Conservation (phyloP, 2,797 vertebrate species). For the Onychomys leucogaster region DNA sequence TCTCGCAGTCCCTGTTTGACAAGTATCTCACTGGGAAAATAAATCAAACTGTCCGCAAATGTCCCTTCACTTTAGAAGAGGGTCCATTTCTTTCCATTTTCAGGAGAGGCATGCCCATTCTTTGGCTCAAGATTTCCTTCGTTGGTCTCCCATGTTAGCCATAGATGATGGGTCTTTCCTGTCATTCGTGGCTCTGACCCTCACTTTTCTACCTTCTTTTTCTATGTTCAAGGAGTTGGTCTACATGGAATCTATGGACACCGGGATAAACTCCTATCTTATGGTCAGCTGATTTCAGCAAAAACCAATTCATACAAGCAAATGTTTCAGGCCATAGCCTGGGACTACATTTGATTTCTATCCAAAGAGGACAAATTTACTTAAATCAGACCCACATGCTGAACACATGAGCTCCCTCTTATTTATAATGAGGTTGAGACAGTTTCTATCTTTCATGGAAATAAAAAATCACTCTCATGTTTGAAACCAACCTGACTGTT, state of each 20-base stretch:
- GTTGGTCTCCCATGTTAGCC: not conserved
- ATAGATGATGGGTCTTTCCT: not conserved
- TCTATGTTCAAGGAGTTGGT: not conserved
- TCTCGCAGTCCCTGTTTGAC: not conserved
- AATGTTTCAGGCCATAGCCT: constrained; percentile 88
- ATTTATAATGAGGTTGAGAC: constrained; percentile 87
- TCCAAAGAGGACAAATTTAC: constrained; percentile 89
- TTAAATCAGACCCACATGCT: constrained; percentile 88
- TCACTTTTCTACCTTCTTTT: not conserved
- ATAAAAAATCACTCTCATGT: constrained; percentile 86
- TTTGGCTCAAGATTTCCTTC: not conserved
- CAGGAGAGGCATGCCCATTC: not conserved
- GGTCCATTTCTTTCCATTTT: not conserved
- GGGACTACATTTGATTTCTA: constrained; percentile 89
- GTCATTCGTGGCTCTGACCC: not conserved
- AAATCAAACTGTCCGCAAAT: not conserved
- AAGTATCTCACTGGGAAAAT: not conserved
- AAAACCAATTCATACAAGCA: constrained; percentile 89
- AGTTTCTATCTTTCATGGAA: constrained; percentile 88
- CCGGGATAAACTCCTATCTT: not conserved
- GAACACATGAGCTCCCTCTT: constrained; percentile 87
- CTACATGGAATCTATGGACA: not conserved
- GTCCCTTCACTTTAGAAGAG: not conserved
- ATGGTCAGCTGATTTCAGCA: constrained; percentile 83
- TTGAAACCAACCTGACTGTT: constrained; percentile 87